Percentiles rank a stretch among this genome's conserved stretches.
Evolutionary conservation across 1,140 invertebrate genomes (phyloP).

Genomic region (Bombus breviceps): DNA sequence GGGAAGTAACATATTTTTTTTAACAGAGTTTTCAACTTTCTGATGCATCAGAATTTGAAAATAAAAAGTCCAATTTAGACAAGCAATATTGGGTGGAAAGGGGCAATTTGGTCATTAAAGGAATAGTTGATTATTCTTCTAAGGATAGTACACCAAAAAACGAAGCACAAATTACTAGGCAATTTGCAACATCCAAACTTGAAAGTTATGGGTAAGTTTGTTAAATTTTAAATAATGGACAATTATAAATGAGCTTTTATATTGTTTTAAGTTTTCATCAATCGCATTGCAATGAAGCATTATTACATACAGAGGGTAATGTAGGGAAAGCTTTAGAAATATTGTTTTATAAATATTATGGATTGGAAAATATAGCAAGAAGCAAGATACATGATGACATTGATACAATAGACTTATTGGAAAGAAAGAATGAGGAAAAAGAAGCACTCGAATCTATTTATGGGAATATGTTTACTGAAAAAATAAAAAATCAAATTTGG

Average conservation of each 20-base stretch:
- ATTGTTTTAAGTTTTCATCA: slow-evolving; percentile 88
- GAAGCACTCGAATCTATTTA: slow-evolving; percentile 89
- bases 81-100: slow-evolving; percentile 89
- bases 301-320: slow-evolving; percentile 85
- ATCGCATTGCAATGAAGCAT: slow-evolving; percentile 88
- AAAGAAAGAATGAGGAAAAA: slow-evolving; percentile 87
- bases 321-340: slow-evolving; percentile 87
- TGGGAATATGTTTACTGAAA: slow-evolving; percentile 86
- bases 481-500: slow-evolving; percentile 87
- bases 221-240: slow-evolving; percentile 6
- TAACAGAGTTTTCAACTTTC: slow-evolving; percentile 82
- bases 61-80: slow-evolving; percentile 86
- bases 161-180: slow-evolving; percentile 85
- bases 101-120: slow-evolving; percentile 88
- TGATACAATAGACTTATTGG: slow-evolving; percentile 83
- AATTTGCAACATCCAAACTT: slow-evolving; percentile 88
- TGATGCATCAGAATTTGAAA: slow-evolving; percentile 82
- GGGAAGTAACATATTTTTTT: slow-evolving; percentile 38
- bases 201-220: slow-evolving; percentile 84
- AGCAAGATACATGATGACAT: slow-evolving; percentile 73
- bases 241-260: slow-evolving; percentile 53
- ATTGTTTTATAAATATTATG: slow-evolving; percentile 88
- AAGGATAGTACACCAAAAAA: slow-evolving; percentile 81
- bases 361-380: slow-evolving; percentile 77
- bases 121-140: slow-evolving; percentile 86